Conservation (phyloP, 2,888 invertebrate species). For the Apamea crenata region DNA sequence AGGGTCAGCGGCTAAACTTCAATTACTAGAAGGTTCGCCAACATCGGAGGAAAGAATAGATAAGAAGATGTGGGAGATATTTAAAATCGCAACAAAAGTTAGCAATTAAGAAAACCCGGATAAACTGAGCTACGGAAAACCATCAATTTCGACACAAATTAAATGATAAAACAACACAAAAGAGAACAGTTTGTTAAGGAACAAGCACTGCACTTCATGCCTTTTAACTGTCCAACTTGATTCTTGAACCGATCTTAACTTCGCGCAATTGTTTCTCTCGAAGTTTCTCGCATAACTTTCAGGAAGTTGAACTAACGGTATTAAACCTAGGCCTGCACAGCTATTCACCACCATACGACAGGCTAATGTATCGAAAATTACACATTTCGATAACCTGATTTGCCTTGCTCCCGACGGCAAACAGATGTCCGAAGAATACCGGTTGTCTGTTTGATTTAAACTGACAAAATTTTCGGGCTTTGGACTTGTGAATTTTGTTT, state of each 20-base stretch:
- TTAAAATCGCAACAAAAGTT: not conserved
- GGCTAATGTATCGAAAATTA: not conserved
- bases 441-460: not conserved
- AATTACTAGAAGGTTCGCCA: not conserved
- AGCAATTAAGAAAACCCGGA: not conserved
- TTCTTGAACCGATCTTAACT: conserved; percentile 25
- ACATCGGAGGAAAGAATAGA: not conserved
- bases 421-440: not conserved
- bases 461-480: not conserved
- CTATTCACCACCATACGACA: not conserved
- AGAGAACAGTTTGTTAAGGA: conserved; percentile 5
- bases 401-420: not conserved
- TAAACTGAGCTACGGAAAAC: not conserved
- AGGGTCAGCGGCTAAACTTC: not conserved
- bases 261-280: conserved; percentile 23
- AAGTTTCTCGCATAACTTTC: conserved; percentile 39
- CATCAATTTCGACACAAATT: not conserved
- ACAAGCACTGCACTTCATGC: conserved; percentile 15
- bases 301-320: conserved; percentile 20
- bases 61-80: too few species aligned
- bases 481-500: not conserved
- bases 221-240: conserved; percentile 42
- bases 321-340: conserved; percentile 8
- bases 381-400: not conserved
- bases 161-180: conserved; percentile 7